Base-by-base conservation (phyloP, 2,797 vertebrate genomes). In the Tokudaia tokunoshimensis region DNA sequence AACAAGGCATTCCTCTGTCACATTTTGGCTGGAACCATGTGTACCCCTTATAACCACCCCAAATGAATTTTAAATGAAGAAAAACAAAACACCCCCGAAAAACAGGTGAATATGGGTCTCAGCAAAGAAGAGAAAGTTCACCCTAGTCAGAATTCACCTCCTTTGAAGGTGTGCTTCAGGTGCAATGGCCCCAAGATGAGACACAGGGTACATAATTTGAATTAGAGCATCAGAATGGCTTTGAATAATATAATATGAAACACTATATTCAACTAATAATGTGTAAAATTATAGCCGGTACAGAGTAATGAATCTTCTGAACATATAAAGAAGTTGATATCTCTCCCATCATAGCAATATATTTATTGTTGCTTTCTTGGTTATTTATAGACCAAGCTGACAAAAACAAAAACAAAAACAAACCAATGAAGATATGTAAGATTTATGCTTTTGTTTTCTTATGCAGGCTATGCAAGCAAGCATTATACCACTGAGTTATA, bases 311-410 rank as follows among this genome's bases (percentile, higher is more conserved):
- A 17, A 52, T 52, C 70, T 94, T 89, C 67, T 90, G 13, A 90
- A 55, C 41, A 55, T 34, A 37, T 52, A 80, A 95, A 91, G 59
- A 92, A 94, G 89, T 78, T 74, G 61, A 47, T 22, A 61, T 26
- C 57, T 85, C 83, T 15, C 44, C 31, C 3, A 52, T 61, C 34
- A 47, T 1, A 80, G 9, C 4, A 37, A 59, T 19, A 67, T 14
- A 52, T 75, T 81, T 92, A 89, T 29, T 47, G 20, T 19, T 37
- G 37, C 15, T 95, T 80, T 67, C 20, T 76, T 31, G 44, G 44
- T 86, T 75, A 81, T 70, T 37, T 31, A 70, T 50, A 92, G 34
- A 89, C 26, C 9, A 89, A 92, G 19, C 1, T 47, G 6, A 85
- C 19, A 84, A 26, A 76, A 78, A 79, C 50, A 52, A 52, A 52